Percentiles rank a stretch among this genome's conserved stretches.
phyloP scores from a whole-genome alignment of 1,140 invertebrate species.

The Trachymyrmex cornetzi region DNA sequence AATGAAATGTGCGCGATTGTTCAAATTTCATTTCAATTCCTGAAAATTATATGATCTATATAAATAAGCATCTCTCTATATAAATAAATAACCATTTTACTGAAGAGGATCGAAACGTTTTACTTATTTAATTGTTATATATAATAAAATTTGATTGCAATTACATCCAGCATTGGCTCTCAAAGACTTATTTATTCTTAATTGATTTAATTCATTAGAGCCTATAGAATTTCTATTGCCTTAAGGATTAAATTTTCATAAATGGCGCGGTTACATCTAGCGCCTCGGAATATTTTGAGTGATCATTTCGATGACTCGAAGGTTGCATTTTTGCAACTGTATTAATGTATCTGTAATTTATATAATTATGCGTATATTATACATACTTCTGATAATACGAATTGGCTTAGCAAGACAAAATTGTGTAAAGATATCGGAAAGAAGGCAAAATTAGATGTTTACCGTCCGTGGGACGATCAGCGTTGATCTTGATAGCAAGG shows the following conservation, averaged over 20 bases:
- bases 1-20: no score
- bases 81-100: no score
- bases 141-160: no score
- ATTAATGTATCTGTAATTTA: neutral
- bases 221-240: neutral
- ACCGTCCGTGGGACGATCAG: neutral
- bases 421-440: neutral
- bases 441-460: neutral
- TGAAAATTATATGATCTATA: no score
- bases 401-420: neutral
- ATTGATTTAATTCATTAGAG: no score
- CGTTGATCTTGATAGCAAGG: neutral
- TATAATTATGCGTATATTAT: neutral
- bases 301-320: neutral
- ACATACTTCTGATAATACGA: neutral
- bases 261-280: constrained; percentile 18
- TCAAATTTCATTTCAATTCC: no score
- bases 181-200: no score
- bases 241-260: constrained; percentile 6
- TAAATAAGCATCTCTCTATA: no score
- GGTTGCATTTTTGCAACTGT: neutral
- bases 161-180: no score
- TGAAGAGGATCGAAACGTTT: no score
- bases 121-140: no score
- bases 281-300: neutral